phyloP scores from a whole-genome alignment of 2,888 invertebrate genomes.

The Thereva unica region DNA sequence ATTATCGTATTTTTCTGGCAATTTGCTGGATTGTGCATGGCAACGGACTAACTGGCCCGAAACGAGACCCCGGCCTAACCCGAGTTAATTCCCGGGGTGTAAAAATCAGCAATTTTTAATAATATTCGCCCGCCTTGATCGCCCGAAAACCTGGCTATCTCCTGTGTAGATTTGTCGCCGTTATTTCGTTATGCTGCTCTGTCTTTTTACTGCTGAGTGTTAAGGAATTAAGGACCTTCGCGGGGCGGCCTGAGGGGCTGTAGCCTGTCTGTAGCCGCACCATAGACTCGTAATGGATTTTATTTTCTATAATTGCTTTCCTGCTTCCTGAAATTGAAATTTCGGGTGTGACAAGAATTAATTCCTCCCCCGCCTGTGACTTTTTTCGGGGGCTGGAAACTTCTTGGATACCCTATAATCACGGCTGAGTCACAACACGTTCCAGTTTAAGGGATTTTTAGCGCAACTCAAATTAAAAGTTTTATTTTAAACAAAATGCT shows the following conservation, averaged over 20 bases:
- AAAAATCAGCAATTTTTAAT: slow-evolving; percentile 40
- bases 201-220: slow-evolving; percentile 25
- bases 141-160: slow-evolving; percentile 10
- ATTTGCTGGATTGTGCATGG: too few species aligned
- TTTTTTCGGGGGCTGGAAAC: neutral
- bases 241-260: neutral
- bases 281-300: slow-evolving; percentile 15
- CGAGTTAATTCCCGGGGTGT: slow-evolving; percentile 29
- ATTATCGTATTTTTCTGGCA: too few species aligned
- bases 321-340: slow-evolving; percentile 29
- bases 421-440: too few species aligned
- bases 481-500: too few species aligned
- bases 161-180: slow-evolving; percentile 1
- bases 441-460: too few species aligned
- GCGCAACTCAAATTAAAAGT: too few species aligned
- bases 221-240: slow-evolving; percentile 13
- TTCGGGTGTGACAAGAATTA: slow-evolving; percentile 33
- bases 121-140: slow-evolving; percentile 21
- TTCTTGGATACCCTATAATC: too few species aligned
- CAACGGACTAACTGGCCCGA: too few species aligned
- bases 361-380: slow-evolving; percentile 14
- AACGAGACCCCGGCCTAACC: slow-evolving; percentile 9
- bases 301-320: slow-evolving; percentile 28
- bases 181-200: slow-evolving; percentile 21
- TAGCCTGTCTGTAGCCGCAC: neutral